Evolutionary conservation across 1,140 invertebrate genomes (phyloP).

Genomic region (Sitodiplosis mosellana): DNA sequence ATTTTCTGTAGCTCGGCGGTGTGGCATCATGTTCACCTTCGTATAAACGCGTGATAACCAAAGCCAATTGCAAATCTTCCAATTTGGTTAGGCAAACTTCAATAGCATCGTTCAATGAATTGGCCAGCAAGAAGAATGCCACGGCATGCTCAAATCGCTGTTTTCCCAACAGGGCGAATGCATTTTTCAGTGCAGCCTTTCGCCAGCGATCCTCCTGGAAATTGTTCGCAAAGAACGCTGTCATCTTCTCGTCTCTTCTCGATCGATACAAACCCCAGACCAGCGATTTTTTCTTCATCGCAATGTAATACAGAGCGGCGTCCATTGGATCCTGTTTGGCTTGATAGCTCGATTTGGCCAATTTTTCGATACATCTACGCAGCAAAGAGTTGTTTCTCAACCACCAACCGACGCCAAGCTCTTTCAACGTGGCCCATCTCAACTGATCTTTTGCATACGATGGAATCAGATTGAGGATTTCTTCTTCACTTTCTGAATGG

Average conservation of each 20-base stretch:
- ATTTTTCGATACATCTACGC: conserved; percentile 73
- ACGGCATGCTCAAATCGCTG: conserved; percentile 89
- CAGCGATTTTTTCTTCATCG: conserved; percentile 95
- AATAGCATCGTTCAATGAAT: conserved; percentile 83
- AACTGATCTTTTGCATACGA: conserved; percentile 65
- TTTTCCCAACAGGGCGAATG: conserved; percentile 86
- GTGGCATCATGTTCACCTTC: conserved; percentile 59
- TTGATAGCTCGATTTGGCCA: conserved; percentile 85
- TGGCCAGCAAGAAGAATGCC: conserved; percentile 87
- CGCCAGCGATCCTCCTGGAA: conserved; percentile 86
- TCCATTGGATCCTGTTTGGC: conserved; percentile 86
- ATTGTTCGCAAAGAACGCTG: conserved; percentile 86
- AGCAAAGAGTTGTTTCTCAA: conserved; percentile 70
- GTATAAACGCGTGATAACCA: conserved; percentile 83
- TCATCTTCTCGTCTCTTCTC: conserved; percentile 80
- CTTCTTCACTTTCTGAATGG: conserved; percentile 95
- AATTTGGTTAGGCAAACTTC: conserved; percentile 80
- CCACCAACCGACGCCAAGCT: conserved; percentile 95
- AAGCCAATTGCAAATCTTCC: conserved; percentile 88
- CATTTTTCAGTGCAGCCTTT: conserved; percentile 94
- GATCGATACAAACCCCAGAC: conserved; percentile 91
- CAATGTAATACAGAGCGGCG: conserved; percentile 91
- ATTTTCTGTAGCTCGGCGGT: conserved; percentile 49
- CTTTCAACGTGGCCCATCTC: conserved; percentile 81
- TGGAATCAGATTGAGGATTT: conserved; percentile 78